Percentiles rank a stretch among this genome's conserved stretches.
Evolutionary conservation across 1,140 invertebrate genomes (phyloP).

Genomic region (Batillaria attramentaria): DNA sequence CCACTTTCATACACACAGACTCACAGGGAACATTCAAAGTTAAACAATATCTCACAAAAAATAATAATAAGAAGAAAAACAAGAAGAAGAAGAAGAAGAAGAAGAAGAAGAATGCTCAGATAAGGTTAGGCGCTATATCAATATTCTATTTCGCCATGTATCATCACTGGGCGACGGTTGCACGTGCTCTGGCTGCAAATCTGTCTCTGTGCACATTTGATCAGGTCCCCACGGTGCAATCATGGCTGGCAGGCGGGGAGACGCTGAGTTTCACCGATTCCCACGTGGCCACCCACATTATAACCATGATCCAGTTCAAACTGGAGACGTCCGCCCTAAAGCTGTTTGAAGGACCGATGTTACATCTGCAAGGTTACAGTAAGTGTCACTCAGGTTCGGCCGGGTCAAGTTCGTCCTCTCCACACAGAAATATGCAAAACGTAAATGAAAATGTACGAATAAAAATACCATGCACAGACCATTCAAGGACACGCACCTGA

Average conservation of each 20-base stretch:
- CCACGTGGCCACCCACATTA: slow-evolving; percentile 62
- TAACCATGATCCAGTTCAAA: slow-evolving; percentile 65
- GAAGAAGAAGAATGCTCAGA: not conserved
- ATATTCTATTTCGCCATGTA: no score
- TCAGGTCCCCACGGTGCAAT: slow-evolving; percentile 64
- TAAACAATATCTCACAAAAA: no score
- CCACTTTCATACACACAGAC: no score
- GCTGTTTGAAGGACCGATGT: slow-evolving; percentile 66
- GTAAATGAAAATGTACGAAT: not conserved
- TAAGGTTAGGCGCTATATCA: not conserved
- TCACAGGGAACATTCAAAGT: no score
- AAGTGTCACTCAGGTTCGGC: slow-evolving; percentile 29
- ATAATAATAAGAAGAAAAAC: no score
- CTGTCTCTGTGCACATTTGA: not conserved
- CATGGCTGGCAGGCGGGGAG: slow-evolving; percentile 65
- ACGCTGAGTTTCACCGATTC: slow-evolving; percentile 60
- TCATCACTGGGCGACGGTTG: not conserved
- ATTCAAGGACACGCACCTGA: no score
- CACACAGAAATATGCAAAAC: not conserved
- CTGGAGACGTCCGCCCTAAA: slow-evolving; percentile 62
- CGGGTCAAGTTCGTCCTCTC: not conserved
- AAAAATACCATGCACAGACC: not conserved
- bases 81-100: not conserved
- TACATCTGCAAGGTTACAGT: slow-evolving; percentile 67
- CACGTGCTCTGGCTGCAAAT: not conserved